These are phyloP conservation scores for Alethe diademata DNA, from an alignment of 2,113 vertebrate species.

Conservation along the genomic window DNA sequence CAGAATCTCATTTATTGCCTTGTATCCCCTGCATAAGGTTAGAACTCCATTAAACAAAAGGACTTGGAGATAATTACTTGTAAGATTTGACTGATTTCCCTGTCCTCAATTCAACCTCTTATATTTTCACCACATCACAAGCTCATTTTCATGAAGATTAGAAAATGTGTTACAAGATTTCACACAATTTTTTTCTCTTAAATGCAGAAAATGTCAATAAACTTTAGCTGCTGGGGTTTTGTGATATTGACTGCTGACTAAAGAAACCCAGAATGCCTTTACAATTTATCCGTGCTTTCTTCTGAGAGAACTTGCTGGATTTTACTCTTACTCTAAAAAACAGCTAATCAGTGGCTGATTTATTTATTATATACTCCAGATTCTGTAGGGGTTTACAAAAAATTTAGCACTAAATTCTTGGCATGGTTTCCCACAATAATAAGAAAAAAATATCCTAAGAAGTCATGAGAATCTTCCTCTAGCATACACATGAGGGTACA, in stretches of 20 bases:
- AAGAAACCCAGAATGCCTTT: neutral
- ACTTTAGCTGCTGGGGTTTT: neutral
- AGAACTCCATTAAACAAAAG: neutral
- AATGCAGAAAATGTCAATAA: neutral
- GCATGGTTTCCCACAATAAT: neutral
- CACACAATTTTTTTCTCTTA: neutral
- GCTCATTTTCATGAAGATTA: neutral
- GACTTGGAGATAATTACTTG: neutral
- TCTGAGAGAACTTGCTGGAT: neutral
- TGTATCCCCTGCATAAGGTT: neutral
- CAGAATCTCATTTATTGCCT: neutral
- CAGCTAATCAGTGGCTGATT: neutral
- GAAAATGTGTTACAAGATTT: neutral
- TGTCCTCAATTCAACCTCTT: neutral
- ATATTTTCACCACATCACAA: neutral
- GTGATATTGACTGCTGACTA: neutral
- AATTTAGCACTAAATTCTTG: neutral
- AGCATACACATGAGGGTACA: neutral
- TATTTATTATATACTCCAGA: neutral
- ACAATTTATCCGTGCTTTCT: neutral
- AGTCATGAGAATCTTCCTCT: neutral
- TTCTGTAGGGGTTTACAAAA: neutral
- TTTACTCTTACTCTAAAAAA: neutral
- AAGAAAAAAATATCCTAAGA: neutral
- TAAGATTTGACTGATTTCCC: neutral